Evolutionary conservation across 1,140 invertebrate genomes (phyloP), one percentile per base, ranked within the genome.

Genomic region (Drosophila erecta): DNA sequence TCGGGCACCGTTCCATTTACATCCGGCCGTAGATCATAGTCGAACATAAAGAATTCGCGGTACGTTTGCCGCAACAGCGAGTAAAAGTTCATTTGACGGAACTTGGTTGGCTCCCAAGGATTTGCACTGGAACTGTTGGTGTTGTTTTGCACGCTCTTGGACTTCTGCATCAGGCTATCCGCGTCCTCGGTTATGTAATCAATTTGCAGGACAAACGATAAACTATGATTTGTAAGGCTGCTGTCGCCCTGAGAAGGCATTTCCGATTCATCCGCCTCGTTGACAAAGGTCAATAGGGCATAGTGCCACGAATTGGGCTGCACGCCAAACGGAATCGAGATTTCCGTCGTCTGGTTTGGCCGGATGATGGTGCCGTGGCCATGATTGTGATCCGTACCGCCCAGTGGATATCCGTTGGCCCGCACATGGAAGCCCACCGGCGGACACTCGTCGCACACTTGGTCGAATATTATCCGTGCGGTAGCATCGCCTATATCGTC

Each of bases 11-110:
- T 90, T 66, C 94, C 94, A 53, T 95, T 93, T 40, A 84, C 87
- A 41, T 93, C 93, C 0, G 93, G 92, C 0, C 94, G 90, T 59
- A 96, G 87, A 62, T 95, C 95, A 73, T 95, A 96, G 35, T 95
- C 95, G 74, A 95, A 96, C 11, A 94, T 93, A 78, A 96, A 96
- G 78, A 95, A 96, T 46, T 95, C 94, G 14, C 94, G 94, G 74
- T 94, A 94, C 1, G 95, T 94, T 69, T 95, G 95, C n/a, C 95
- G 93, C 66, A 94, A 93, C 46, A 96, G 90, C n/a, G 93, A 90
- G 55, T 79, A 93, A 86, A 86, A 93, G 59, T 90, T 93, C 79
- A 91, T 92, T 44, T 80, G 66, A 2, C 79, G 78, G 56, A 83
- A 90, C 0, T 49, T 64, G 2, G 49, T 57, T 1, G 90, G 84